phyloP scores from a whole-genome alignment of 2,113 vertebrate genomes.

The Anseranas semipalmata region DNA sequence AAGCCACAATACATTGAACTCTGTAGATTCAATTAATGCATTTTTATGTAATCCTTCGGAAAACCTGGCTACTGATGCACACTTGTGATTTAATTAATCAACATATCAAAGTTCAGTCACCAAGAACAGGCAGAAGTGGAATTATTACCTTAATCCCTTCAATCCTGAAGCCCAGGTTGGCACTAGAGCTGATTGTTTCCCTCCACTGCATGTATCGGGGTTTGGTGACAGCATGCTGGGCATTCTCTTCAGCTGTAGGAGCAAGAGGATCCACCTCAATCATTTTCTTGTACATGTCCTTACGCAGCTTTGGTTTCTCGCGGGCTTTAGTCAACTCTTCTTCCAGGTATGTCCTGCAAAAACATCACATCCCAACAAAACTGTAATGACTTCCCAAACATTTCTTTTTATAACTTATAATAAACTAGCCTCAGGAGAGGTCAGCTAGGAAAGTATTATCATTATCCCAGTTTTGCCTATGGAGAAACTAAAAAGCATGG shows the following conservation, averaged over 20 bases:
- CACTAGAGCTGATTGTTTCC: conserved; percentile 94
- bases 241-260: conserved; percentile 88
- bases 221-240: conserved; percentile 89
- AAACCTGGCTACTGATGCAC: not conserved
- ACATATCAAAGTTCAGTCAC: not conserved
- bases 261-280: conserved; percentile 90
- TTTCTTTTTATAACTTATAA: not conserved
- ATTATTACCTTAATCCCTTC: conserved; percentile 93
- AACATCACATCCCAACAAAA: not conserved
- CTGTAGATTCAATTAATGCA: not conserved
- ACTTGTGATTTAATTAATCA: not conserved
- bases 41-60: not conserved
- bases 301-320: conserved; percentile 90
- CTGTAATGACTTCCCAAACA: not conserved
- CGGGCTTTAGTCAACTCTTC: conserved; percentile 93
- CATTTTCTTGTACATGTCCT: conserved; percentile 98
- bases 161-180: conserved; percentile 95
- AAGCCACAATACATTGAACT: not conserved
- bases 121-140: not conserved
- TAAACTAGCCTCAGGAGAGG: not conserved
- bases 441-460: not conserved
- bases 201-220: conserved; percentile 99
- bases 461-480: not conserved
- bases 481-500: not conserved
- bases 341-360: conserved; percentile 92